Evolutionary conservation across 2,113 vertebrate genomes (phyloP).

Genomic region (Carettochelys insculpta): DNA sequence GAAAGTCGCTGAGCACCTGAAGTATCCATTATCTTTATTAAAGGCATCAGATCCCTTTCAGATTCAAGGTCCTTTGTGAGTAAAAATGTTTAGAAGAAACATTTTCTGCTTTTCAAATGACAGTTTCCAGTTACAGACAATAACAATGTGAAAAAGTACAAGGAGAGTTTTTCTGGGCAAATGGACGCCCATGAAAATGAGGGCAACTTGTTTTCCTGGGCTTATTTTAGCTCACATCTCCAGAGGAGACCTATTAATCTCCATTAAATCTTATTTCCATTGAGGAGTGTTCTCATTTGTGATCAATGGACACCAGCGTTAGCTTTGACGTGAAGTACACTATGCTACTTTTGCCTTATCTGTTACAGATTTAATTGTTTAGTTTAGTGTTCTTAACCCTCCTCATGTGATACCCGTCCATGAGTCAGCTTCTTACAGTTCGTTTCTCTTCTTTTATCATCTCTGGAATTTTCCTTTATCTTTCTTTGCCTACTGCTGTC

Average conservation of each 20-base stretch:
- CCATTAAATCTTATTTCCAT: constrained; percentile 20
- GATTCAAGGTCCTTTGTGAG: constrained; percentile 37
- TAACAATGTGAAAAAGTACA: constrained; percentile 37
- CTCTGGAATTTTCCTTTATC: constrained; percentile 50
- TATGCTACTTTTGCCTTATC: constrained; percentile 30
- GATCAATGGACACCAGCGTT: constrained; percentile 28
- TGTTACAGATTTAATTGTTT: constrained; percentile 64
- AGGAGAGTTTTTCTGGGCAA: constrained; percentile 28
- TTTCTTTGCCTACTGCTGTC: constrained; percentile 22
- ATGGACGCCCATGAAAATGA: constrained; percentile 20
- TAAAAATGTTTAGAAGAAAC: constrained; percentile 52
- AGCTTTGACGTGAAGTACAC: constrained; percentile 55
- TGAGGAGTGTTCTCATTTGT: constrained; percentile 4
- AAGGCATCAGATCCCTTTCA: constrained; percentile 25
- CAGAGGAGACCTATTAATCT: neutral
- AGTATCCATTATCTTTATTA: constrained; percentile 48
- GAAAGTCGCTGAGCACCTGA: constrained; percentile 31
- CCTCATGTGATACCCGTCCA: neutral
- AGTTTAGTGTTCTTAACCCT: constrained; percentile 54
- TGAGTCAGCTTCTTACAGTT: constrained; percentile 43
- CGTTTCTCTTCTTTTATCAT: constrained; percentile 50
- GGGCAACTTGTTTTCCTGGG: constrained; percentile 24
- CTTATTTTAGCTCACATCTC: constrained; percentile 33
- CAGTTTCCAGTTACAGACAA: constrained; percentile 30
- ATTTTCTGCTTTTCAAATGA: constrained; percentile 24